These are phyloP conservation scores for Chloromyia formosa DNA, from an alignment of 2,888 invertebrate species.

Conservation along the genomic window DNA sequence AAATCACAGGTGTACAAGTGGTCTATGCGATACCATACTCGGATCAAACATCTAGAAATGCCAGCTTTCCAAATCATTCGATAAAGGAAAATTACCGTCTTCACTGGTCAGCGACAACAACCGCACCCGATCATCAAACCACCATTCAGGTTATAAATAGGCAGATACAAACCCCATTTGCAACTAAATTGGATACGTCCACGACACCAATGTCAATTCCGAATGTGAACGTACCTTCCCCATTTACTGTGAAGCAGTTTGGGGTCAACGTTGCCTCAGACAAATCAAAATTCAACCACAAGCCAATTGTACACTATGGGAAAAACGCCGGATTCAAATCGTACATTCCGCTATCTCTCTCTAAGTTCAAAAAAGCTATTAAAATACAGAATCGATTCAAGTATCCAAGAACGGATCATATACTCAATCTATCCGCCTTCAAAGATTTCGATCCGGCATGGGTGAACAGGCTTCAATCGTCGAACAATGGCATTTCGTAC, in stretches of 20 bases:
- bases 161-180: neutral
- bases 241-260: neutral
- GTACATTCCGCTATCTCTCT: neutral
- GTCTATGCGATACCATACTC: slow-evolving; percentile 22
- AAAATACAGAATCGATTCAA: neutral
- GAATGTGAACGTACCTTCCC: neutral
- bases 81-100: neutral
- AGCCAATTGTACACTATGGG: slow-evolving; percentile 16
- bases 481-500: neutral
- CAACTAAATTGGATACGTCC: neutral
- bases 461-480: neutral
- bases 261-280: neutral
- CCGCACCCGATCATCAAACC: neutral
- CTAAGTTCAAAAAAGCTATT: neutral
- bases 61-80: neutral
- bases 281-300: neutral
- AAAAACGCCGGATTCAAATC: slow-evolving; percentile 33
- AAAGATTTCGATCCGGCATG: neutral
- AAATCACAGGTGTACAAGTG: neutral
- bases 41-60: neutral
- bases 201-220: neutral
- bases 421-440: neutral
- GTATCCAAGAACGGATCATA: neutral
- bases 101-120: neutral
- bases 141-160: neutral